A percentile compares a stretch with the other conserved stretches of the same genome.
These are phyloP conservation scores for Cryptosula pallasiana DNA, from an alignment of 2,888 invertebrate genomes.

Conservation along the genomic window DNA sequence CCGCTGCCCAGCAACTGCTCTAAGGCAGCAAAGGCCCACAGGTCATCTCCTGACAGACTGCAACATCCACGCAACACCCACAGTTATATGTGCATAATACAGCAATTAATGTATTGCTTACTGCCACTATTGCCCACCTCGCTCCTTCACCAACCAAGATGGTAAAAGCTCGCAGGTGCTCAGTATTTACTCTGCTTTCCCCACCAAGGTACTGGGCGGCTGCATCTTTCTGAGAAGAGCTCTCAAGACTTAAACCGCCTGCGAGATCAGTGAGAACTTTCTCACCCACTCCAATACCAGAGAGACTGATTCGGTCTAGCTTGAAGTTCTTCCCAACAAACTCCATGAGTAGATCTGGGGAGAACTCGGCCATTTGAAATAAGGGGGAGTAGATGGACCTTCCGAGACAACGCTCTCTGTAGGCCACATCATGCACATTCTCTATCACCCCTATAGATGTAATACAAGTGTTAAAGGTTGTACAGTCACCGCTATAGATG, in stretches of 20 bases:
- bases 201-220: slow-evolving; percentile 12
- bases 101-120: not conserved
- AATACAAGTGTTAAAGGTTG: no score
- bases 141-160: slow-evolving; percentile 18
- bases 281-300: slow-evolving; percentile 1
- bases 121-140: not conserved
- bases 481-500: no score
- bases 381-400: not conserved
- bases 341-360: slow-evolving; percentile 9
- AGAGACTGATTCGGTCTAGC: not conserved
- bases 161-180: not conserved
- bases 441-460: slow-evolving; percentile 15
- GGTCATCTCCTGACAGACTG: not conserved
- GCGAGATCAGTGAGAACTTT: not conserved
- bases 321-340: slow-evolving; percentile 18
- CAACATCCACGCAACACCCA: no score
- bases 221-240: not conserved
- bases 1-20: slow-evolving; percentile 19
- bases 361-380: slow-evolving; percentile 11
- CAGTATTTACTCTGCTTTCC: not conserved
- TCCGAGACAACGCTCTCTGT: slow-evolving; percentile 1
- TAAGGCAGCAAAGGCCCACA: slow-evolving; percentile 19
- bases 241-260: not conserved
- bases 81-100: not conserved
- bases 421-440: slow-evolving; percentile 19